Evolutionary conservation across 2,888 invertebrate genomes (phyloP).

Genomic region (Pseudococcus jackbeardsleyi): DNA sequence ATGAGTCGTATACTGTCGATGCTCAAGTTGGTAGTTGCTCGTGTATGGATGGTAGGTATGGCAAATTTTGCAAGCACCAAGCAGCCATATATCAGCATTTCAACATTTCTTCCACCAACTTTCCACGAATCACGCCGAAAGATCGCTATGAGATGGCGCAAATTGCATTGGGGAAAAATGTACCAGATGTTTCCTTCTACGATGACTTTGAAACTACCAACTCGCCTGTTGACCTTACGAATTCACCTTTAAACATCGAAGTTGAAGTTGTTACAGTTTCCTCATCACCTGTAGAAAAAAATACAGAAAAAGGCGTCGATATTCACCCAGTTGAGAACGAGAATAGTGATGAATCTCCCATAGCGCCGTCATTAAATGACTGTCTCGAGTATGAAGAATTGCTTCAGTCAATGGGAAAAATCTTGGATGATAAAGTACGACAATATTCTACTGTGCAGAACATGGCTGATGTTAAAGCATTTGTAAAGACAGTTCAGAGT

Average conservation of each 20-base stretch:
- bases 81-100: neutral
- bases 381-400: neutral
- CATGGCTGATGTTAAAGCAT: too few species aligned
- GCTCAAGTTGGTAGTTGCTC: slow-evolving; percentile 1
- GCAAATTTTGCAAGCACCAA: slow-evolving; percentile 17
- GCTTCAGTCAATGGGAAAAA: neutral
- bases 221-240: too few species aligned
- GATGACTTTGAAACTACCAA: neutral
- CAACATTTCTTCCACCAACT: neutral
- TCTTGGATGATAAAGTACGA: too few species aligned
- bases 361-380: neutral
- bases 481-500: neutral
- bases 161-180: neutral
- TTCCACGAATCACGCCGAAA: neutral
- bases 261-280: neutral
- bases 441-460: too few species aligned
- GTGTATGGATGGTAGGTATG: neutral
- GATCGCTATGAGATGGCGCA: neutral
- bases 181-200: neutral
- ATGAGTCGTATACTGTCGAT: neutral
- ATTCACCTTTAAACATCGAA: neutral
- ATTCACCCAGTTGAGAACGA: neutral
- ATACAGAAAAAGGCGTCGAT: too few species aligned
- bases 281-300: too few species aligned
- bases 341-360: neutral